Evolutionary conservation across 2,113 vertebrate genomes (phyloP), one percentile per base, ranked within the genome.

Genomic region (Hypanus sabinus): DNA sequence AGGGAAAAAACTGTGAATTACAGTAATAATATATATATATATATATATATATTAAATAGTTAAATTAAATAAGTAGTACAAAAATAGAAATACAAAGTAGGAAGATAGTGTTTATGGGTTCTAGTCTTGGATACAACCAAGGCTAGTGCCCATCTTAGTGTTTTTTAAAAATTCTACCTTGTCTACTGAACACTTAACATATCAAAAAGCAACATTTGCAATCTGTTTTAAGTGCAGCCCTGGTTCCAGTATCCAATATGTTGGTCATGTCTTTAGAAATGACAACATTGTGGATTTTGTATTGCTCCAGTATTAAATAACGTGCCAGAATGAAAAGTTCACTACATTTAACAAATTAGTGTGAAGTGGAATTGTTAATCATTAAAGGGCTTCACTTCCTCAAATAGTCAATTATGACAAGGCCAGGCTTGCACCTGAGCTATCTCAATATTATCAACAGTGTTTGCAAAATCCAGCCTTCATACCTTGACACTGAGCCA

Each of bases 401-500:
- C 91, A 93, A 93, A 55, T 73, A 93, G 22, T 93, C 68, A 73
- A 73, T 30, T 93, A 71, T 93, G 91, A 93, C 91, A 75, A 46
- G 80, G 68, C 62, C 68, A 8, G 24, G 73, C 71, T 22, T 77
- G 38, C 73, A 91, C 60, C 55, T 92, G 75, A 92, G 71, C 62
- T 93, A 91, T 62, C 62, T 27, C n/a, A 1, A 71, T 70, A 57
- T 70, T 79, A 81, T 94, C 93, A 94, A 94, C 62, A 22, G 92
- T 94, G 94, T 94, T 27, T 94, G 85, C 94, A 94, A 94, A 94
- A 33, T 94, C 2, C 2, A 94, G 20, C 33, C 95, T 95, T 79
- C 65, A 62, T 94, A 94, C 65, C 65, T 90, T 95, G 95, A 94
- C 94, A 94, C 73, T 60, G 7, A 0, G 94, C 94, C 94, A 95